Base-by-base conservation (phyloP, 2,797 vertebrate species). In the Allobates femoralis region DNA sequence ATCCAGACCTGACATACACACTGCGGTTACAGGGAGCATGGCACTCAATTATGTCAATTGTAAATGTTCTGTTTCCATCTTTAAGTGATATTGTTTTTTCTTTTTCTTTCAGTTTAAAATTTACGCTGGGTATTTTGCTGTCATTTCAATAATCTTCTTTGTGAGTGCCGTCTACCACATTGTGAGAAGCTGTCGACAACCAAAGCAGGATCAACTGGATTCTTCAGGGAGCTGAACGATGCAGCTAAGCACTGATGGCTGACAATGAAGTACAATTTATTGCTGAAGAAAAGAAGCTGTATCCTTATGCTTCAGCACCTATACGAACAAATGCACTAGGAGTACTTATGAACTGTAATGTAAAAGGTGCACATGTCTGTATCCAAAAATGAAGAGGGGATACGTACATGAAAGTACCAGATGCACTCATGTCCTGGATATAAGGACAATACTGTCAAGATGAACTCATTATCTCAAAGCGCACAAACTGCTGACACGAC, bases 41-140 rank as follows among this genome's bases (percentile, higher is more conserved):
- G 41, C 41, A 8, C 11, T 46, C 41, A 46, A 7, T 8, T 46
- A 46, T n/a, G n/a, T n/a, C n/a, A n/a, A n/a, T n/a, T 32, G 19
- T 67, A 8, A 18, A 6, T 3, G 26, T 16, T n/a, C 56, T 28
- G 18, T 64, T 21, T 76, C 15, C 16, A 51, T 10, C 11, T 71
- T 1, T 79, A 60, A 80, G 3, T 37, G 7, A 6, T 30, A 5
- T 75, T 15, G 32, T 76, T 30, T 56, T 34, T n/a, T 78, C 34
- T 21, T 64, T 34, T n/a, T 80, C 34, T 37, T 56, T 14, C 92
- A 99, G 98, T 99, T 99, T 90, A 89, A 96, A 90, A 95, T 99
- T 92, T 99, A 99, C 0, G 95, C 96, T 0, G 89, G 93, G 55
- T 99, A 99, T 91, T 99, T 99, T 88, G 94, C 94, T 0, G 92